A percentile compares a stretch with the other conserved stretches of the same genome.
phyloP scores from a whole-genome alignment of 2,888 invertebrate species.

The Lycocerus yunnanus region DNA sequence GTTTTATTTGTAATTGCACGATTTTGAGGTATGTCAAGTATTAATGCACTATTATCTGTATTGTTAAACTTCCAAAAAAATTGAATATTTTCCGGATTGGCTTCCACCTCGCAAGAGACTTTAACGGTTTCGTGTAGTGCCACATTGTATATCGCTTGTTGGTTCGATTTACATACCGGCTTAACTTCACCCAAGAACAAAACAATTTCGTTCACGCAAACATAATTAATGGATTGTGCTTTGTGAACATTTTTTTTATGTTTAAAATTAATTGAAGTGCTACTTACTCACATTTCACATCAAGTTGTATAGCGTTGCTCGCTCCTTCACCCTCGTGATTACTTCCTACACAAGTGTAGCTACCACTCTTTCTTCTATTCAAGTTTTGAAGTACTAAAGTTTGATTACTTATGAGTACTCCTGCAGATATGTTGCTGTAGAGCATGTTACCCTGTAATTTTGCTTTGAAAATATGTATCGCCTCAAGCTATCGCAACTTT shows the following conservation, averaged over 20 bases:
- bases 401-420: slow-evolving; percentile 86
- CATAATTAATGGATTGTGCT: neutral
- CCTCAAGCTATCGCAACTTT: neutral
- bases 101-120: slow-evolving; percentile 75
- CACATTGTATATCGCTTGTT: slow-evolving; percentile 71
- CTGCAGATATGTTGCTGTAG: slow-evolving; percentile 77
- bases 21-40: slow-evolving; percentile 69
- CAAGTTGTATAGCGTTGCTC: slow-evolving; percentile 82
- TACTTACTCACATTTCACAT: slow-evolving; percentile 78
- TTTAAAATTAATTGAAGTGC: neutral
- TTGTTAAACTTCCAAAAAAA: slow-evolving; percentile 81
- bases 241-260: neutral
- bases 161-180: slow-evolving; percentile 74
- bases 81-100: slow-evolving; percentile 69
- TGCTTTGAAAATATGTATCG: slow-evolving; percentile 20
- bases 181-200: slow-evolving; percentile 59
- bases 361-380: slow-evolving; percentile 73
- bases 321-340: slow-evolving; percentile 88
- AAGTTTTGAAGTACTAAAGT: slow-evolving; percentile 86
- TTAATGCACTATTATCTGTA: slow-evolving; percentile 61
- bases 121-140: slow-evolving; percentile 71
- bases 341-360: slow-evolving; percentile 86
- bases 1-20: slow-evolving; percentile 65
- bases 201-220: slow-evolving; percentile 4
- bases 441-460: slow-evolving; percentile 72